Evolutionary conservation across 2,888 invertebrate genomes (phyloP).

Genomic region (Clanis bilineata): DNA sequence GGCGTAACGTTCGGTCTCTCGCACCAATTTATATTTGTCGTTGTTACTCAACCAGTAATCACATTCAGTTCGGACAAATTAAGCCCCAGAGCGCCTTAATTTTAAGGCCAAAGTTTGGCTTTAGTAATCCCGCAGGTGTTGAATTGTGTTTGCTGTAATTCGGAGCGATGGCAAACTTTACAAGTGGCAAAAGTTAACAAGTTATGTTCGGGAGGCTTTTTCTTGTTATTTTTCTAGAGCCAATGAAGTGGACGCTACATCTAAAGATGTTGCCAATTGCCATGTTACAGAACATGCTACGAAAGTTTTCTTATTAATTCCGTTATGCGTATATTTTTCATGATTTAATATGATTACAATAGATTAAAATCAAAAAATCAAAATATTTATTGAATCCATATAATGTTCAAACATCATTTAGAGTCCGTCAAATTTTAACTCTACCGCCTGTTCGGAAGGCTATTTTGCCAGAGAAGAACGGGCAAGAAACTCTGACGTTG

Average conservation of each 20-base stretch:
- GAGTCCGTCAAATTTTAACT: too few relatives aligned
- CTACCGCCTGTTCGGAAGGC: too few relatives aligned
- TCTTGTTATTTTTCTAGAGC: constrained; percentile 35
- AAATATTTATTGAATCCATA: too few relatives aligned
- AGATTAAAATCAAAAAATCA: too few relatives aligned
- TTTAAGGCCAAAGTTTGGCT: constrained; percentile 45
- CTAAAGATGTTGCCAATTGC: constrained; percentile 12
- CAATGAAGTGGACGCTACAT: constrained; percentile 29
- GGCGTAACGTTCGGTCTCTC: constrained; percentile 35
- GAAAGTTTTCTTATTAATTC: background rate
- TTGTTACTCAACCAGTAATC: constrained; percentile 53
- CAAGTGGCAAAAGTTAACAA: constrained; percentile 38
- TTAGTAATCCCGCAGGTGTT: constrained; percentile 56
- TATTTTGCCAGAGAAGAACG: too few relatives aligned
- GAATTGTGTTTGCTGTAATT: constrained; percentile 55
- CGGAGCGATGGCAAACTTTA: constrained; percentile 49
- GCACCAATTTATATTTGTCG: constrained; percentile 47
- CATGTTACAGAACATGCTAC: background rate
- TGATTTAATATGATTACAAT: too few relatives aligned
- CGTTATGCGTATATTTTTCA: too few relatives aligned
- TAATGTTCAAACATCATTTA: too few relatives aligned
- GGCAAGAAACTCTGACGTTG: too few relatives aligned
- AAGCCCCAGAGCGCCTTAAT: constrained; percentile 49
- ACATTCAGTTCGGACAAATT: constrained; percentile 53
- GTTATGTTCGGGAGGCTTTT: constrained; percentile 32